Percentiles rank a stretch among this genome's conserved stretches.
These are phyloP conservation scores for Perizoma flavofasciatum DNA, from an alignment of 2,888 invertebrate species.

Conservation along the genomic window DNA sequence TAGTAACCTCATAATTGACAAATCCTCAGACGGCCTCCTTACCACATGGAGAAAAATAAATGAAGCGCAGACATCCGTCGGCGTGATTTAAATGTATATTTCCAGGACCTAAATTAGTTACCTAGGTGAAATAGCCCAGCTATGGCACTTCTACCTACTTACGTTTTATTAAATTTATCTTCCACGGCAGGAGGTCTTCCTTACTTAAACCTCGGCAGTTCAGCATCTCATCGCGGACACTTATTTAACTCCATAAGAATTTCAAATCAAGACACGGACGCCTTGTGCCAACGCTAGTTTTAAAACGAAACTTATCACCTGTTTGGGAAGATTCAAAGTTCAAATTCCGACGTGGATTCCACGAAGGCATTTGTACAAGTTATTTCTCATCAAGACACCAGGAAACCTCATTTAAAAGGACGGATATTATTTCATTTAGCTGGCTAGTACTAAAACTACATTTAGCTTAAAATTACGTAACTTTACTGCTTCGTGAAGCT, in stretches of 20 bases:
- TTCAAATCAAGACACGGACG: slow-evolving; percentile 6
- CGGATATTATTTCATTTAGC: slow-evolving; percentile 17
- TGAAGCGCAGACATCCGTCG: too few species aligned
- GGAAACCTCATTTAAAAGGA: slow-evolving; percentile 15
- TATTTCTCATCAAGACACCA: slow-evolving; percentile 17
- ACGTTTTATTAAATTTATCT: slow-evolving; percentile 1
- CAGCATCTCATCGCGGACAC: slow-evolving; percentile 4
- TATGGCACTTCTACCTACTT: too few species aligned
- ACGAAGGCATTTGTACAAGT: slow-evolving; percentile 2
- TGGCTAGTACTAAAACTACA: background rate
- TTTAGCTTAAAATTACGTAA: slow-evolving; percentile 5
- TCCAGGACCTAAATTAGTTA: too few species aligned
- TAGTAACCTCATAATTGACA: too few species aligned
- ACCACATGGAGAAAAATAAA: too few species aligned
- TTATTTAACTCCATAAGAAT: slow-evolving; percentile 17
- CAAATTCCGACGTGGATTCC: background rate
- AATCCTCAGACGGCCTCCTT: too few species aligned
- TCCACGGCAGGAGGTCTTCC: background rate
- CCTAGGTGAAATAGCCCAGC: too few species aligned
- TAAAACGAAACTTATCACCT: background rate
- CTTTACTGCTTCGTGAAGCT: background rate
- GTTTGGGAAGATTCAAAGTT: background rate
- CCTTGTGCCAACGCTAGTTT: background rate
- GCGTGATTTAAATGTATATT: too few species aligned
- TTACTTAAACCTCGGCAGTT: slow-evolving; percentile 2